Percentiles rank a stretch among this genome's conserved stretches.
Conservation (phyloP, 2,888 invertebrate genomes). For the Halictus ligatus region DNA sequence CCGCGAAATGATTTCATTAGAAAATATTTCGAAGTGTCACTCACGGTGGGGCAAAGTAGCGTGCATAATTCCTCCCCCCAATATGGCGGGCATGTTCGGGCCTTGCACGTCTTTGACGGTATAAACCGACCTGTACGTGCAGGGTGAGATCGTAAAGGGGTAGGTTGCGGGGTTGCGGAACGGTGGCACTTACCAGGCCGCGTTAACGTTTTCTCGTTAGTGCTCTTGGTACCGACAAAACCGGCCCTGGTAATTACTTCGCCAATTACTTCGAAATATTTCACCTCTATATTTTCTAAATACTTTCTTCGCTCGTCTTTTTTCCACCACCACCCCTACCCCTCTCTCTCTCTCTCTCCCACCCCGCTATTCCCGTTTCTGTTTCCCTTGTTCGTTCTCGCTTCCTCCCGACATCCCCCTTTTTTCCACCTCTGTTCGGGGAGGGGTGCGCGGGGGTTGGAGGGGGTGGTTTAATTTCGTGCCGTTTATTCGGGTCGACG, state of each 20-base stretch:
- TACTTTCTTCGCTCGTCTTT: slow-evolving; percentile 22
- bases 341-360: too few relatives aligned
- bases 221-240: slow-evolving; percentile 43
- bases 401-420: not conserved
- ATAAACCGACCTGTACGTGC: slow-evolving; percentile 6
- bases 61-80: not conserved
- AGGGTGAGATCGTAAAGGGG: slow-evolving; percentile 31
- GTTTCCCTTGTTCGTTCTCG: not conserved
- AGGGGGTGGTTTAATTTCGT: not conserved
- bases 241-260: slow-evolving; percentile 49
- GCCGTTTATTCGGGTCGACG: not conserved
- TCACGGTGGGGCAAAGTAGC: not conserved
- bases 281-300: slow-evolving; percentile 46
- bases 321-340: not conserved
- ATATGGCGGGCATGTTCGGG: not conserved
- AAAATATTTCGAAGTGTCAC: not conserved
- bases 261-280: slow-evolving; percentile 61
- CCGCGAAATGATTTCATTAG: not conserved
- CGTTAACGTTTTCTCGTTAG: slow-evolving; percentile 61
- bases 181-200: slow-evolving; percentile 34
- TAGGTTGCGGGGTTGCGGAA: slow-evolving; percentile 28
- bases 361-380: not conserved
- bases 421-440: not conserved
- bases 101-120: not conserved
- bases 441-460: not conserved